phyloP scores from a whole-genome alignment of 2,113 vertebrate species.

The Carassius gibelio region DNA sequence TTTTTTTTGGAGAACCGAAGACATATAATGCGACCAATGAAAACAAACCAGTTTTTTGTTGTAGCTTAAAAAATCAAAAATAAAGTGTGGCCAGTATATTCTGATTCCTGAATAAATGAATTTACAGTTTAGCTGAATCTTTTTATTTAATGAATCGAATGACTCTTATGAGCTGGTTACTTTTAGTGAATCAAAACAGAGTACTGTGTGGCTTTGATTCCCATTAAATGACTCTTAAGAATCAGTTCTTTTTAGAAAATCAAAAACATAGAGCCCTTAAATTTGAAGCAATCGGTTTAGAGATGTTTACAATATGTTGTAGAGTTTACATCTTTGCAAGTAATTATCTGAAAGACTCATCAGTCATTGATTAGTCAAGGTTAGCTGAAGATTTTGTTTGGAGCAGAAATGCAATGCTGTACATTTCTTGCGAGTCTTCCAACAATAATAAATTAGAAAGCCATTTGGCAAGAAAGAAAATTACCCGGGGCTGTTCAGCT shows the following conservation, averaged over 20 bases:
- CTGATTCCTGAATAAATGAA: too few relatives aligned
- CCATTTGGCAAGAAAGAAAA: conserved; percentile 27
- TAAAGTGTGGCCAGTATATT: too few relatives aligned
- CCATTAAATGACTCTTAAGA: background rate
- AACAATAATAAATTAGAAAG: conserved; percentile 10
- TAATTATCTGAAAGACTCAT: background rate
- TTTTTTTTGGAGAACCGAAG: too few relatives aligned
- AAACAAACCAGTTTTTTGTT: too few relatives aligned
- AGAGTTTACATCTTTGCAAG: background rate
- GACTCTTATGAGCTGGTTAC: too few relatives aligned
- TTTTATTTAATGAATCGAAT: background rate
- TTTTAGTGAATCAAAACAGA: background rate
- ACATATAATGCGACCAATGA: too few relatives aligned
- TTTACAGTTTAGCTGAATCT: background rate
- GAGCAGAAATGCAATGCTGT: background rate
- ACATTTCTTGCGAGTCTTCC: background rate
- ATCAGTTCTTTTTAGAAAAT: background rate
- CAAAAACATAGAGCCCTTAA: background rate
- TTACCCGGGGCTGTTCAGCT: background rate
- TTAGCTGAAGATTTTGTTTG: background rate
- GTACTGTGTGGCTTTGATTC: background rate
- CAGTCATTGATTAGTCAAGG: background rate
- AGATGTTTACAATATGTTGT: background rate
- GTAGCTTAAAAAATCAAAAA: too few relatives aligned
- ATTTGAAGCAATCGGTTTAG: background rate